Evolutionary conservation across 2,888 invertebrate genomes (phyloP), one percentile per base, ranked within the genome.

Genomic region (Eupeodes latifasciatus): DNA sequence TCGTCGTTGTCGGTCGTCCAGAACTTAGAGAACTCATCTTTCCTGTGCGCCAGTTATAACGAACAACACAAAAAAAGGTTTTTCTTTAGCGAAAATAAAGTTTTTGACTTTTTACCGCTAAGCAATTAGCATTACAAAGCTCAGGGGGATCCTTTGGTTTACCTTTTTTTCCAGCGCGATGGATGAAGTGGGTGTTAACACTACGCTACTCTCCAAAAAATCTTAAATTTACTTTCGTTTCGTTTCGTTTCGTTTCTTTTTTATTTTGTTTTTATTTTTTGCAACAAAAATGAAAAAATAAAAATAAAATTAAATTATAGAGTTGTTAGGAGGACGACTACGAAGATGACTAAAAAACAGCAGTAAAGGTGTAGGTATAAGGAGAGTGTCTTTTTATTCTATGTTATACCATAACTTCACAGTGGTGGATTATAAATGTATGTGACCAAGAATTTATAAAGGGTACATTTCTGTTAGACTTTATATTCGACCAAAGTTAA

Each of bases 101-200:
- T 79, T 72, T 47, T 76, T 81, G 69, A 81, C 81, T 81, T 85
- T 85, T 81, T 85, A 76, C 81, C 71, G 66, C 71, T 51, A 36
- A 66, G 76, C 81, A 85, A 85, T 85, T 85, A 85, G 81, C 81
- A 85, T 85, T 81, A 81, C 75, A 85, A 81, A 85, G 81, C 66
- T 81, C 81, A 66, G 51, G 76, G 64, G 81, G 53, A 66, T 34
- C 49, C 49, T 57, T 36, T 47, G 67, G 57, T 59, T 67, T 67
- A 34, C 55, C 67, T 49, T 78, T 77, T 77, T 72, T 47, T 47
- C 47, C 5, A 16, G 62, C 44, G 40, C 27, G 9, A 27, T 49
- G 44, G 57, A 49, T 40, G 47, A 72, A 72, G 72, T 59, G 59
- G 47, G 57, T 72, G 72, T 47, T 72, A 71, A 53, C 71, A 57